These are phyloP conservation scores for Theristicus caerulescens DNA, from an alignment of 2,113 vertebrate genomes.

Conservation along the genomic window DNA sequence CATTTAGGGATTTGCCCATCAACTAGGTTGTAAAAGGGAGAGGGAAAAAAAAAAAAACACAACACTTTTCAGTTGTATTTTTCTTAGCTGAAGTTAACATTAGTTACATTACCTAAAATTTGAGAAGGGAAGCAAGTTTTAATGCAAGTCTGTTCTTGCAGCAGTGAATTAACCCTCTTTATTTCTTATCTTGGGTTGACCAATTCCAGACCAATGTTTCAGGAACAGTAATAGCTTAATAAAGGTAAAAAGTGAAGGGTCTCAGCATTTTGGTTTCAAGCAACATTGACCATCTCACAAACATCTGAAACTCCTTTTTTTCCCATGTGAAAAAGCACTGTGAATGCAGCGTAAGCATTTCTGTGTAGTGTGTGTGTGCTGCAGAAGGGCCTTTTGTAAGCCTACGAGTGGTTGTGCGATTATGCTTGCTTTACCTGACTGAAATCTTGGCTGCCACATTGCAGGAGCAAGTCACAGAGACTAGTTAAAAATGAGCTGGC, in stretches of 20 bases:
- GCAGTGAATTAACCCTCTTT: not conserved
- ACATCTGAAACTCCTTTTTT: not conserved
- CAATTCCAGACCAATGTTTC: not conserved
- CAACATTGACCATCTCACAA: not conserved
- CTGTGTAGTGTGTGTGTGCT: accelerated
- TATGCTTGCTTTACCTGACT: not conserved
- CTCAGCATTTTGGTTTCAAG: not conserved
- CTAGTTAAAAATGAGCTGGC: not conserved
- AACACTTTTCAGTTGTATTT: not conserved
- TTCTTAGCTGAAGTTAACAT: not conserved
- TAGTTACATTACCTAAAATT: not conserved
- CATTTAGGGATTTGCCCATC: not conserved
- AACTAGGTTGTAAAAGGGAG: not conserved
- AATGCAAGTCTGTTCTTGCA: not conserved
- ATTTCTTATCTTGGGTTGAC: not conserved
- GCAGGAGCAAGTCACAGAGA: not conserved
- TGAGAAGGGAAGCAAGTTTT: not conserved
- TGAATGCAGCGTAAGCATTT: not conserved
- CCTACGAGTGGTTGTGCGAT: accelerated
- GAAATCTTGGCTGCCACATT: not conserved
- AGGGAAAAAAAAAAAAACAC: not conserved
- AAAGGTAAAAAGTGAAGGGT: not conserved
- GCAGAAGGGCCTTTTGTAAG: not conserved
- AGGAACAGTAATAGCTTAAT: not conserved
- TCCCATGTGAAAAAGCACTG: not conserved